A percentile compares a stretch with the other conserved stretches of the same genome.
Conservation (phyloP, 37 sponge, comb jelly and placozoan genomes). For the Ianthella basta region DNA sequence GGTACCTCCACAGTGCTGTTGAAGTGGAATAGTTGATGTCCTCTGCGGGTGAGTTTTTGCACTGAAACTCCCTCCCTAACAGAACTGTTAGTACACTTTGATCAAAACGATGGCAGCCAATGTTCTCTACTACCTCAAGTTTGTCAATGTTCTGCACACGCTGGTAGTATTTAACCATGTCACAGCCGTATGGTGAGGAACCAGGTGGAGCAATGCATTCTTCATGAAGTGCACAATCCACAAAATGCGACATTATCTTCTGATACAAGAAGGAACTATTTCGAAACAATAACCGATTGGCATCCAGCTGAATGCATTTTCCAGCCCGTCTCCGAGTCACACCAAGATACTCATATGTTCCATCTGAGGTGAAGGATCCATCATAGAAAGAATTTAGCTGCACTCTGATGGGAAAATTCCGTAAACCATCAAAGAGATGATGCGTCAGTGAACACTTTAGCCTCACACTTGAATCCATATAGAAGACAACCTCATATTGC, state of each 20-base stretch:
- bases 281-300: not conserved
- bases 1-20: too few species aligned
- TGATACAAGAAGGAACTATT: not conserved
- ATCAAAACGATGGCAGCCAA: too few species aligned
- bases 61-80: too few species aligned
- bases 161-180: too few species aligned
- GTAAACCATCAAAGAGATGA: not conserved
- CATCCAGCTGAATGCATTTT: not conserved
- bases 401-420: not conserved
- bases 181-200: not conserved
- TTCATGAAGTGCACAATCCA: slow-evolving; percentile 21
- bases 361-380: not conserved
- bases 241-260: not conserved
- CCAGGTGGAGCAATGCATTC: slow-evolving; percentile 17
- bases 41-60: too few species aligned
- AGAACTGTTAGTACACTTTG: too few species aligned
- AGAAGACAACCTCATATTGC: slow-evolving; percentile 23
- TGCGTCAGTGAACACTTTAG: not conserved
- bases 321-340: not conserved
- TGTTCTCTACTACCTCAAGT: too few species aligned
- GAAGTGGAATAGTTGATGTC: too few species aligned
- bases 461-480: slow-evolving; percentile 26
- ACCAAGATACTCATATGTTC: not conserved
- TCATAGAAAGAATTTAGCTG: not conserved
- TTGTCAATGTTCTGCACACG: too few species aligned